These are phyloP conservation scores for Coryphaenoides rupestris DNA, from an alignment of 2,113 vertebrate genomes.

Conservation along the genomic window DNA sequence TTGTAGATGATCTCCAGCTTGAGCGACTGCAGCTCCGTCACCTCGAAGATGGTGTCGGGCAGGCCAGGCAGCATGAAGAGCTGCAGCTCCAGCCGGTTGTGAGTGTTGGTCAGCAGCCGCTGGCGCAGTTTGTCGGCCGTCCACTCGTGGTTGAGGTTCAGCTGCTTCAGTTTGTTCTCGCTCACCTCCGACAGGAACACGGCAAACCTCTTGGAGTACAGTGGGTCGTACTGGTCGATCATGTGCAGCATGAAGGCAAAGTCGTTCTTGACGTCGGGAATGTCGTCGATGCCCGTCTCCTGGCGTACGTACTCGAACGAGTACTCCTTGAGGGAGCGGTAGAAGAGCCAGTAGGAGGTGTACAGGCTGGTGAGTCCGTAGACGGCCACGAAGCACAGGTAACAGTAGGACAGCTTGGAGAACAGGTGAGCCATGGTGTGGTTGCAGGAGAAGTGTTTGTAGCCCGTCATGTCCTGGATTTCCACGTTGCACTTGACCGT, in stretches of 20 bases:
- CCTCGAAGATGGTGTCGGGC: constrained; percentile 93
- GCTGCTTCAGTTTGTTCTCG: constrained; percentile 96
- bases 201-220: constrained; percentile 96
- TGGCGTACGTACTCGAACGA: constrained; percentile 97
- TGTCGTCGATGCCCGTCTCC: constrained; percentile 94
- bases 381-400: constrained; percentile 93
- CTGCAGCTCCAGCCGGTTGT: constrained; percentile 88
- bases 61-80: constrained; percentile 97
- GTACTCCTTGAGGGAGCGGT: constrained; percentile 94
- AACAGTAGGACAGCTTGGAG: constrained; percentile 94
- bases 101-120: constrained; percentile 83
- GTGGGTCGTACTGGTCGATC: constrained; percentile 97
- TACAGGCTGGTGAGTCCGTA: constrained; percentile 95
- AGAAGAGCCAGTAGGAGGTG: constrained; percentile 95
- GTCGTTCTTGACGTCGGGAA: constrained; percentile 97
- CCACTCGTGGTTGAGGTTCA: constrained; percentile 98
- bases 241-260: constrained; percentile 99
- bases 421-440: constrained; percentile 97
- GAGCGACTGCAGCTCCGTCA: constrained; percentile 91
- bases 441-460: constrained; percentile 89
- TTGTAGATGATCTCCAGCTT: constrained; percentile 98
- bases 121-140: constrained; percentile 92
- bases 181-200: constrained; percentile 97
- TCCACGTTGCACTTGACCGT: constrained; percentile 85
- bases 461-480: constrained; percentile 96